phyloP scores from a whole-genome alignment of 2,888 invertebrate species.

The Diachrysia chrysitis region DNA sequence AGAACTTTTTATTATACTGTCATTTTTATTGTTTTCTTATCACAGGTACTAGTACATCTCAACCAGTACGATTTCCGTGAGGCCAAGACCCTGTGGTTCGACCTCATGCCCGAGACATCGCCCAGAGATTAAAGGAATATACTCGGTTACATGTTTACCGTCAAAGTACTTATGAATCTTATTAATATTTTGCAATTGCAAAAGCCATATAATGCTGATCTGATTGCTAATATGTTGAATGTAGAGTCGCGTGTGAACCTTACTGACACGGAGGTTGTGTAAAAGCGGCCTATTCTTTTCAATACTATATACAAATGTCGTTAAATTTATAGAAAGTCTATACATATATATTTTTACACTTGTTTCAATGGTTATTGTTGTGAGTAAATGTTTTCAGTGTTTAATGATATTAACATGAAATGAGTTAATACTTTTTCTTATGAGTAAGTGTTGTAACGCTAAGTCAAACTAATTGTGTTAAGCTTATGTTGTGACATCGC shows the following conservation, averaged over 20 bases:
- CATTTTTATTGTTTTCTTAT: slow-evolving; percentile 55
- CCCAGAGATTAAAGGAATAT: slow-evolving; percentile 73
- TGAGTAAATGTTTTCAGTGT: slow-evolving; percentile 40
- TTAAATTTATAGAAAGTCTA: slow-evolving; percentile 40
- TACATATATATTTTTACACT: slow-evolving; percentile 50
- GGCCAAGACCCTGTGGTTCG: slow-evolving; percentile 93
- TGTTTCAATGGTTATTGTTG: slow-evolving; percentile 47
- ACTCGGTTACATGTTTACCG: slow-evolving; percentile 32
- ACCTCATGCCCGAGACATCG: slow-evolving; percentile 89
- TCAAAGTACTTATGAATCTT: slow-evolving; percentile 67
- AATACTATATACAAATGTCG: slow-evolving; percentile 39
- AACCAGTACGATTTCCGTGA: slow-evolving; percentile 91
- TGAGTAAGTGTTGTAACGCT: slow-evolving; percentile 34
- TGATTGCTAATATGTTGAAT: slow-evolving; percentile 30
- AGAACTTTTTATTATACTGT: no score
- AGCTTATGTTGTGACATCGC: slow-evolving; percentile 39
- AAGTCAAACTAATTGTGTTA: slow-evolving; percentile 37
- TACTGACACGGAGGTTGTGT: slow-evolving; percentile 16
- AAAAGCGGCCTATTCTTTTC: slow-evolving; percentile 26
- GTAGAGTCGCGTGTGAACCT: slow-evolving; percentile 11
- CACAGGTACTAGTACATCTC: slow-evolving; percentile 91
- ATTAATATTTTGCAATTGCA: slow-evolving; percentile 54
- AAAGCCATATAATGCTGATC: slow-evolving; percentile 48
- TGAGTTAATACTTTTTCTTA: slow-evolving; percentile 56
- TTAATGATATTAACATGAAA: slow-evolving; percentile 40